Evolutionary conservation across 2,888 invertebrate genomes (phyloP).

Genomic region (Sarcophaga rosellei): DNA sequence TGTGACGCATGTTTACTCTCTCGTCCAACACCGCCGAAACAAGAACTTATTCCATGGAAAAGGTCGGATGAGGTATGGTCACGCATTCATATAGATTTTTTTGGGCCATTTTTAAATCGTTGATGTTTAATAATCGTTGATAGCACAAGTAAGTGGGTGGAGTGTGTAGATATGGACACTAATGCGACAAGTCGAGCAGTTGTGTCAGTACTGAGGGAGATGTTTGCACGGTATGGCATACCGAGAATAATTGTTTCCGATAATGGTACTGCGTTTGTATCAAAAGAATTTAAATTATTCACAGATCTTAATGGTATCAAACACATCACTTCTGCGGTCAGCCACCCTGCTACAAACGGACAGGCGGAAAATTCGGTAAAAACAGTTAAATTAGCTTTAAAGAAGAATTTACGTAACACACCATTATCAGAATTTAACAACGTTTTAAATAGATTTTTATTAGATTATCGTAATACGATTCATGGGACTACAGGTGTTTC

Average conservation of each 20-base stretch:
- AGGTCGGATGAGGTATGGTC: too few relatives aligned
- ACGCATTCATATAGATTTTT: too few relatives aligned
- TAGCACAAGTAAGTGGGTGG: too few relatives aligned
- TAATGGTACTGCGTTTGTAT: constrained; percentile 68
- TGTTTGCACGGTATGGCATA: constrained; percentile 66
- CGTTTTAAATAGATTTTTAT: too few relatives aligned
- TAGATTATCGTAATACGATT: too few relatives aligned
- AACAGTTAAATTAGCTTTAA: constrained; percentile 21
- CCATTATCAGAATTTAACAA: constrained; percentile 36
- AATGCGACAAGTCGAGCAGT: constrained; percentile 27
- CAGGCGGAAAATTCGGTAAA: constrained; percentile 13
- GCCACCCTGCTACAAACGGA: neutral
- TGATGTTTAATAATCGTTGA: too few relatives aligned
- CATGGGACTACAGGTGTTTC: too few relatives aligned
- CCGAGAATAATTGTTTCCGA: constrained; percentile 68
- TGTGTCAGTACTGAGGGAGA: constrained; percentile 39
- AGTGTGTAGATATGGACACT: constrained; percentile 63
- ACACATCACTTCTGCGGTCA: constrained; percentile 4
- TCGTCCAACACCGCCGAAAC: too few relatives aligned
- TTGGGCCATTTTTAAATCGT: too few relatives aligned
- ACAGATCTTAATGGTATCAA: neutral
- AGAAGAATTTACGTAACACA: constrained; percentile 43
- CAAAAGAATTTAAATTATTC: constrained; percentile 64
- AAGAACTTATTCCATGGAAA: too few relatives aligned
- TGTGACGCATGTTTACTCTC: too few relatives aligned